Base-by-base conservation (phyloP, 2,888 invertebrate genomes). In the Holacanthella duospinosa region DNA sequence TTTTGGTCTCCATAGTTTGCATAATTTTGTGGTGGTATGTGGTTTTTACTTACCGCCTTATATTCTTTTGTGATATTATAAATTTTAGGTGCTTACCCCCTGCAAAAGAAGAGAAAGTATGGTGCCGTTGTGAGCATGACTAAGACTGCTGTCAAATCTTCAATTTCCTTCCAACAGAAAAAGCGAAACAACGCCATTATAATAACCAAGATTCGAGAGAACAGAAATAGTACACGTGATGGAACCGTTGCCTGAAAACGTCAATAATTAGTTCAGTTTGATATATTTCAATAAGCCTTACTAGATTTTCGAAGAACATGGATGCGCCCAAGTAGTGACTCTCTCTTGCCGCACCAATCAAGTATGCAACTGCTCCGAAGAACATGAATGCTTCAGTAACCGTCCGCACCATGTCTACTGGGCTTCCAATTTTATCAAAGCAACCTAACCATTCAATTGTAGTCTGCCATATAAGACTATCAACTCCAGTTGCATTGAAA, bases 81-180 rank as follows among this genome's bases (percentile, higher is more conserved):
- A 36, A 36, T 9, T 36, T 9, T 16, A 36, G 6, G 6, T 16
- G 16, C 36, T 60, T 43, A 72, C 72, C 72, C 72, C 66, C 93
- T 84, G 80, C 95, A 97, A 78, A 96, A 99, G 80, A 96, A 97
- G 60, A 97, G 80, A 77, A 96, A 96, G 78, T 96, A 97, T 0
- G 95, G 93, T 0, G 95, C 91, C 0, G 95, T 96, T 16, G 93
- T 91, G 29, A 97, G 80, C 88, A 96, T 95, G 19, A 95, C 93
- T 65, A 93, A 83, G 1, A 96, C 89, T 0, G 93, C 91, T 1
- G 95, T 83, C 66, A 90, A 85, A 75, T 97, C 96, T 77, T 97
- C 96, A 59, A 87, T 84, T 76, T 88, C 87, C 63, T 90, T 87
- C 26, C 86, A 82, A 74, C 96, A 97, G 66, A 87, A 83, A 24